Base-by-base conservation (phyloP, 2,888 invertebrate species). In the Megamerina dolium region DNA sequence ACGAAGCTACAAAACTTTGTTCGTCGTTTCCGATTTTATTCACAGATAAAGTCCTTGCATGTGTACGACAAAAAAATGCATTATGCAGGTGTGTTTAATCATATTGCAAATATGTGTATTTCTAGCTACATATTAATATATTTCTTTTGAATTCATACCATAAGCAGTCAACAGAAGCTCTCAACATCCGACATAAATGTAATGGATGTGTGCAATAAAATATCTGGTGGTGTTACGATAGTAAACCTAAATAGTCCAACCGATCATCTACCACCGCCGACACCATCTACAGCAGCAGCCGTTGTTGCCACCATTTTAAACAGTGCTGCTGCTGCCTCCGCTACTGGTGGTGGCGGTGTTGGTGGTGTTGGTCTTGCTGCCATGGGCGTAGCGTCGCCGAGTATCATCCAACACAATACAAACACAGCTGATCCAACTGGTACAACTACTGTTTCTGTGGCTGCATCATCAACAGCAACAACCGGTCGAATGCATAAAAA, bases 1-100 rank as follows among this genome's bases (percentile, higher is more conserved):
- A 85, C 48, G 89, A 89, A 66, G 86, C 90, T 33, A 85, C 88
- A 5, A 76, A 83, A 17, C 76, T 92, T 18, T 87, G 87, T 65
- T 83, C 86, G 61, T 82, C 82, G 37, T 85, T 84, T 73, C 90
- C 89, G 8, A 79, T 82, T 37, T 76, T 91, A 36, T 85, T 90
- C 66, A 85, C 84, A 3, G 87, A 87, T 64, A 82, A 83, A 59
- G 81, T 88, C 63, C 77, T 90, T 46, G 78, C 80, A 17, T 85
- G 85, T 53, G 82, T 87, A 44, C 70, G 83, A 19, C 82, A 83
- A 54, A 78, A 82, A 58, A 78, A 78, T 64, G 68, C 70, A 18
- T 71, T 74, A 44, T n/a, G n/a, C n/a, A 70, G 70, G 64, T 64
- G 53, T 43, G 41, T 41, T 38, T 23, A 10, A 33, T 18, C 32